A percentile compares a stretch with the other conserved stretches of the same genome.
phyloP scores from a whole-genome alignment of 2,113 vertebrate species.

The Callospermophilus lateralis region DNA sequence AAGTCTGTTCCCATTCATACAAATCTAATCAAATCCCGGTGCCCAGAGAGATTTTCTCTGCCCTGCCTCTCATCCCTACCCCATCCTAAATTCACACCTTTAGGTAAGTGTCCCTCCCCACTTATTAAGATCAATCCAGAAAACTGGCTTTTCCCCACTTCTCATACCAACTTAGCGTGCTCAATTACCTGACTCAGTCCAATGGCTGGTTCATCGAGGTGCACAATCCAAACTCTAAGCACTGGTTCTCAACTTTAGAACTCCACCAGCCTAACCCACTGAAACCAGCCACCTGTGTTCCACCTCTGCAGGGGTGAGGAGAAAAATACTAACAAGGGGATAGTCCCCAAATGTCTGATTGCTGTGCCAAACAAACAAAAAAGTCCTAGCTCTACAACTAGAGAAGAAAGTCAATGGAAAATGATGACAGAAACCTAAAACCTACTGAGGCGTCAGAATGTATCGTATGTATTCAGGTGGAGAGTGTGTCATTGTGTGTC shows the following conservation, averaged over 20 bases:
- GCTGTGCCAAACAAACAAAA: conserved; percentile 70
- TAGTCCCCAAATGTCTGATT: conserved; percentile 62
- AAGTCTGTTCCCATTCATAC: not conserved
- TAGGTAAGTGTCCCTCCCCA: conserved; percentile 20
- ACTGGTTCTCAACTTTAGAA: conserved; percentile 75
- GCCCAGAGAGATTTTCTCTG: conserved; percentile 48
- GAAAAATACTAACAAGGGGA: conserved; percentile 65
- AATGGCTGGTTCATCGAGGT: conserved; percentile 71
- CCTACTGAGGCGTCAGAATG: conserved; percentile 59
- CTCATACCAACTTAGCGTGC: conserved; percentile 67
- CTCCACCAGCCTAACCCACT: conserved; percentile 71
- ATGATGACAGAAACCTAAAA: conserved; percentile 56
- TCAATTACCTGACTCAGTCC: conserved; percentile 72
- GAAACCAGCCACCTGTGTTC: conserved; percentile 75
- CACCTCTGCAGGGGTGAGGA: conserved; percentile 70
- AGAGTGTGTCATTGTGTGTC: not conserved
- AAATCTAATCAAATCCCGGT: conserved; percentile 52
- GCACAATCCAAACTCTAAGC: conserved; percentile 68
- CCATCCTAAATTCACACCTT: conserved; percentile 21
- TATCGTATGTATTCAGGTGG: conserved; percentile 19
- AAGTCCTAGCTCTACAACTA: conserved; percentile 68
- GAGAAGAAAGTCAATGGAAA: conserved; percentile 68
- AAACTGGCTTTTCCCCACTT: conserved; percentile 69
- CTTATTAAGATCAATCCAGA: conserved; percentile 59
- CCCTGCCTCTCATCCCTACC: not conserved